Conservation (phyloP, 2,888 invertebrate species). For the Dynastes tityus region DNA sequence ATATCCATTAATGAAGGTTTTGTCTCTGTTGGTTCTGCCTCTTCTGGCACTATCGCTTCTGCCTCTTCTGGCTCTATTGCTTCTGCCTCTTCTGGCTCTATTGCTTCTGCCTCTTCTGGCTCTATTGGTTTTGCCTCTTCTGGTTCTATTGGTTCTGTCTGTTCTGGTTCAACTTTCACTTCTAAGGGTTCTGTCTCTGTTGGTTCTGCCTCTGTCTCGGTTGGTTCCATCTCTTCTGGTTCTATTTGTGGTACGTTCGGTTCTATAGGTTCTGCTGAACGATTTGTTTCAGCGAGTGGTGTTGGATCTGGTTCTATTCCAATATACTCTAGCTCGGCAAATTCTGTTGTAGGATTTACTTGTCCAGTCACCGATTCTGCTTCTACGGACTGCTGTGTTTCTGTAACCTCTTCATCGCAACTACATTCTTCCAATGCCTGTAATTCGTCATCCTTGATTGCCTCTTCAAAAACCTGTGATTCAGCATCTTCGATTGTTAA, state of each 20-base stretch:
- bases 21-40: slow-evolving; percentile 1
- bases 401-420: not conserved
- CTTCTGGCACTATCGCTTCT: not conserved
- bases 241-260: too few species aligned
- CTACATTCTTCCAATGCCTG: not conserved
- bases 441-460: not conserved
- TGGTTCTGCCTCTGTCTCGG: not conserved
- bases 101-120: too few species aligned
- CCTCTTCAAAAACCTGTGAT: not conserved
- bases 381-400: not conserved
- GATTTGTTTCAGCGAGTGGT: too few species aligned
- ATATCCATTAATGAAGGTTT: not conserved
- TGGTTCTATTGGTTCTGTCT: slow-evolving; percentile 16
- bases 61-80: not conserved
- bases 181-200: not conserved
- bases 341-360: not conserved
- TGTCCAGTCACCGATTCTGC: not conserved
- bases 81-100: too few species aligned
- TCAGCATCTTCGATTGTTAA: slow-evolving; percentile 7
- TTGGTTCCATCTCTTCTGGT: too few species aligned
- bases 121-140: slow-evolving; percentile 3
- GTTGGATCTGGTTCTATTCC: not conserved
- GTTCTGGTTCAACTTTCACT: slow-evolving; percentile 6
- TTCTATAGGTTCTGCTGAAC: too few species aligned
- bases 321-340: not conserved